Evolutionary conservation across 2,888 invertebrate genomes (phyloP), one percentile per base, ranked within the genome.

Genomic region (Molorchus minor): DNA sequence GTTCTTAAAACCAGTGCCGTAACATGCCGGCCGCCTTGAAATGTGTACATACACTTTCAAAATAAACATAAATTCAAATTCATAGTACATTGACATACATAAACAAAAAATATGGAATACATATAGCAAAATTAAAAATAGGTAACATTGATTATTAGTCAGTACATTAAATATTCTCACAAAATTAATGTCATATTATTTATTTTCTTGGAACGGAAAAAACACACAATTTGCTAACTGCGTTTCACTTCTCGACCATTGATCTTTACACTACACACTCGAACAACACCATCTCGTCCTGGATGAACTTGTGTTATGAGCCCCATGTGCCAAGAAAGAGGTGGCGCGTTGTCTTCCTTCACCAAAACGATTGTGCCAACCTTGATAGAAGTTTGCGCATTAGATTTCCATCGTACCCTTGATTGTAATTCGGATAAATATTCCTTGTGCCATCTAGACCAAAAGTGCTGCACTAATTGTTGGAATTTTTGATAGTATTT

Each of bases 361-460:
- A 25, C 4, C 8, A 25, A 8, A 25, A 25, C 25, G 8, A 25
- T 25, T 5, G 25, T 8, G 25, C 25, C 25, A 5, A 25, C 25
- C 3, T 25, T 25, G 25, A 25, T 8, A 25, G 3, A 25, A 25
- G 3, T 25, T 8, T 25, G 3, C 4, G 25, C 3, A 25, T 25
- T 25, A 5, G 25, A 25, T 8, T 53, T 49, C 65, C 64, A 67
- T 56, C 63, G 64, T 29, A 30, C 17, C 2, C 63, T 45, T 20
- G 44, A 40, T 25, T 67, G 69, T 4, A 69, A 46, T 10, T 64
- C 58, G 10, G 55, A 40, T 3, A 69, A 20, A 49, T 62, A 67
- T 49, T 64, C 61, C n/a, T 49, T 45, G n/a, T 38, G 41, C 57
- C 57, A 66, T 15, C 44, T 51, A 25, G 33, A 53, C 61, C 63